Conservation (phyloP, 1,140 invertebrate genomes). For the Harlomillsia oculata region DNA sequence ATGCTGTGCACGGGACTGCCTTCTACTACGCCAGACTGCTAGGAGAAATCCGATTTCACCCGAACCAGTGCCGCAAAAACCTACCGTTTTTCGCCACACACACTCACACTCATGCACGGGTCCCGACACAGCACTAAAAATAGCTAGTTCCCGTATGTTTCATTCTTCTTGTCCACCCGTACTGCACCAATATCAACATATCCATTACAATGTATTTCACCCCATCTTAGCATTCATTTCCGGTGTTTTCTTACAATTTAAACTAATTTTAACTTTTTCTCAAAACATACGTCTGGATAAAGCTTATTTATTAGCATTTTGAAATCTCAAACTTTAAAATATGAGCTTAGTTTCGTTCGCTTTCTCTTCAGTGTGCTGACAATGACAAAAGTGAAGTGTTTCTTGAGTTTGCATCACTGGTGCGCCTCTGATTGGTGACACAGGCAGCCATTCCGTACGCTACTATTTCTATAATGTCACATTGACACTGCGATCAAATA, state of each 20-base stretch:
- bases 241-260: constrained; percentile 5
- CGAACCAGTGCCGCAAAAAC: constrained; percentile 28
- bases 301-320: background rate
- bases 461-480: too few relatives aligned
- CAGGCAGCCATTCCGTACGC: background rate
- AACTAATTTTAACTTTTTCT: constrained; percentile 12
- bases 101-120: constrained; percentile 26
- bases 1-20: constrained; percentile 4
- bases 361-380: background rate
- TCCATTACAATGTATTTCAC: too few relatives aligned
- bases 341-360: background rate
- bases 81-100: constrained; percentile 28
- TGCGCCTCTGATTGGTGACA: too few relatives aligned
- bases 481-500: too few relatives aligned
- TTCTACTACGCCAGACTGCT: constrained; percentile 5
- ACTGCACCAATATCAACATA: constrained; percentile 6
- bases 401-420: too few relatives aligned
- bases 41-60: constrained; percentile 24
- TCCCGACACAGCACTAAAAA: constrained; percentile 31
- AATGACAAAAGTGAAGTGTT: too few relatives aligned
- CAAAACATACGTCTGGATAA: constrained; percentile 3
- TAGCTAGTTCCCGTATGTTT: constrained; percentile 32
- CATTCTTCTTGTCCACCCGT: constrained; percentile 1
- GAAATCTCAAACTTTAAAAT: constrained; percentile 8
- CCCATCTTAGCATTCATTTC: constrained; percentile 2